Evolutionary conservation across 2,113 vertebrate genomes (phyloP).

Genomic region (Rhinoderma darwinii): DNA sequence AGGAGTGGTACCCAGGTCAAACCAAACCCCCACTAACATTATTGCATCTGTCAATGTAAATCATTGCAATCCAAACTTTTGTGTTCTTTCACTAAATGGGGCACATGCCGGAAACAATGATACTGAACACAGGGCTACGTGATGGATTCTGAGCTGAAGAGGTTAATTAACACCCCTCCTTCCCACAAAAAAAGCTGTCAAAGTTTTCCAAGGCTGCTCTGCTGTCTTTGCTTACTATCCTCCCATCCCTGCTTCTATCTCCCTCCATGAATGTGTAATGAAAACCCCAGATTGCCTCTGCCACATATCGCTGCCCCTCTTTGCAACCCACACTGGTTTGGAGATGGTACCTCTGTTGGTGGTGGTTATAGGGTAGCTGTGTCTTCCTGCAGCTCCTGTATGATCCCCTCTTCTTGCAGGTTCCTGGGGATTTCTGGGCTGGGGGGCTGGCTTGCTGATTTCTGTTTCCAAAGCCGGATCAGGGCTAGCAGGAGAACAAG

Average conservation of each 20-base stretch:
- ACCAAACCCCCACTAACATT: constrained; percentile 37
- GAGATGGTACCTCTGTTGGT: constrained; percentile 58
- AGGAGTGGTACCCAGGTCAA: constrained; percentile 55
- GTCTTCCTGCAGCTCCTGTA: constrained; percentile 51
- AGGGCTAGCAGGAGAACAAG: constrained; percentile 55
- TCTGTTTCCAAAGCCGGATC: constrained; percentile 52
- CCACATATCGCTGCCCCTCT: constrained; percentile 3
- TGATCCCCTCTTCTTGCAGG: constrained; percentile 57
- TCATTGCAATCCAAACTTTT: constrained; percentile 52
- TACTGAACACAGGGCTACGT: background rate
- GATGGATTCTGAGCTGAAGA: constrained; percentile 1
- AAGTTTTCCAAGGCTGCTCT: constrained; percentile 54
- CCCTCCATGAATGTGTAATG: constrained; percentile 47
- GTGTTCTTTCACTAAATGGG: background rate
- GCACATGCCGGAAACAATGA: background rate
- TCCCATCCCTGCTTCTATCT: constrained; percentile 45
- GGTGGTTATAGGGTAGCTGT: constrained; percentile 55
- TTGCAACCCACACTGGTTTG: background rate
- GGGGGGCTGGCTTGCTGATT: constrained; percentile 46
- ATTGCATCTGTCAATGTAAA: constrained; percentile 38
- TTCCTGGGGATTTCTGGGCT: constrained; percentile 53
- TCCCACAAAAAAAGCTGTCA: constrained; percentile 55
- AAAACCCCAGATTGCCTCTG: constrained; percentile 9
- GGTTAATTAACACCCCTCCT: constrained; percentile 51
- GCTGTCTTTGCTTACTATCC: constrained; percentile 35